Evolutionary conservation across 2,797 vertebrate species (phyloP).

Genomic region (Rallus crepitans): DNA sequence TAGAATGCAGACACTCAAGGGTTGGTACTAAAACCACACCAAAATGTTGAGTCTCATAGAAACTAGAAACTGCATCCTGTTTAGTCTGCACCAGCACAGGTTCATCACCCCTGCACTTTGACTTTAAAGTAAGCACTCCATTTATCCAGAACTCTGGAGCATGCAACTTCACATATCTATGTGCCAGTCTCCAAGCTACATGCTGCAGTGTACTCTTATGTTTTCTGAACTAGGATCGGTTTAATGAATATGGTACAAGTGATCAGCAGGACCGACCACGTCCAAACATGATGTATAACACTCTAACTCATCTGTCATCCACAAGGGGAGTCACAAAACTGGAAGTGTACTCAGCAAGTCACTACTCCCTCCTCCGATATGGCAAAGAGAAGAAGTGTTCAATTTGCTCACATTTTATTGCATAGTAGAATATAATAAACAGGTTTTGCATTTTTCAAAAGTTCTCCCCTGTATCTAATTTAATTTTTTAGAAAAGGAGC

Average conservation of each 20-base stretch:
- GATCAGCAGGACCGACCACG: fast-evolving
- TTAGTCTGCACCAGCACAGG: background rate
- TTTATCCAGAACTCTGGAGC: background rate
- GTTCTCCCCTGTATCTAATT: background rate
- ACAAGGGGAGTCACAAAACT: background rate
- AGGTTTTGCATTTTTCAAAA: background rate
- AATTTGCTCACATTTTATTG: background rate
- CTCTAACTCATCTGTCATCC: background rate
- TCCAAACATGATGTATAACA: background rate
- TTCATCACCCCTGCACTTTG: background rate
- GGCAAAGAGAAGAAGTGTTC: background rate
- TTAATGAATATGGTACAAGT: background rate
- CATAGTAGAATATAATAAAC: background rate
- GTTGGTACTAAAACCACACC: background rate
- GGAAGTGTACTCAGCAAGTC: background rate
- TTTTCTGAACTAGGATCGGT: background rate
- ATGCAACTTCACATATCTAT: background rate
- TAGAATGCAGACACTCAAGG: background rate
- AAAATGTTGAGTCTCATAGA: background rate
- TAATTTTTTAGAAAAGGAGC: background rate
- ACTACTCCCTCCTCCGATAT: background rate
- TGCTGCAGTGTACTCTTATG: background rate
- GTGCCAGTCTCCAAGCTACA: background rate
- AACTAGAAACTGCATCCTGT: background rate
- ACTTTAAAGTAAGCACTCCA: background rate